Base-by-base conservation (phyloP, 2,888 invertebrate species). In the Thereva nobilitata region DNA sequence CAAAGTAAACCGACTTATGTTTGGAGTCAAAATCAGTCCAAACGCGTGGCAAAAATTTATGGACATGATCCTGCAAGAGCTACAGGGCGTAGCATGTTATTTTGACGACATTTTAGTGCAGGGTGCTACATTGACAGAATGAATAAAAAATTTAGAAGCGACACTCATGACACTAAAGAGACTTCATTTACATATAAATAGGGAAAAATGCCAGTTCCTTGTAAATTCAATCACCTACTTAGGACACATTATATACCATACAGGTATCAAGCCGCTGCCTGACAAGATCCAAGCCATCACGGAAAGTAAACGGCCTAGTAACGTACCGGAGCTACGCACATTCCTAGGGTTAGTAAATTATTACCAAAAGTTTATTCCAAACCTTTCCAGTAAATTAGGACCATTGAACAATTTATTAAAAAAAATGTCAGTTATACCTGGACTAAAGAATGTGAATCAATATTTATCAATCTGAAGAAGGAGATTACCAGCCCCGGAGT, bases 211-310 rank as follows among this genome's bases (percentile, higher is more conserved):
- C 57, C 63, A 70, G 12, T 73, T 77, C 61, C 74, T 74, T 35
- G 53, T 71, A 63, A 59, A 61, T 0, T 65, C 72, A 54, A 64
- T 74, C 44, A 68, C 68, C 5, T 75, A 67, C n/a, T 65, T 75
- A 7, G 76, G 75, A 6, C 74, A 76, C 54, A 69, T 68, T 5
- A 74, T 78, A 50, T 68, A 71, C 34, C 71, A 68, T 44, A 44
- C 73, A 3, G 76, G 76, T 0, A 70, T 77, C 10, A 65, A 67
- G 6, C 76, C 73, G 37, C 70, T 72, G 63, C 38, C 70, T 1
- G 69, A 70, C 4, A 74, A 76, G 68, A 67, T 76, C 4, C n/a
- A 67, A n/a, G 72, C 73, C 0, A 76, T 77, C 7, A 5, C 72
- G 1, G 67, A 74, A 8, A 69, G 72, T 2, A 70, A 72, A 9